These are phyloP conservation scores for Dryobotodes eremita DNA, from an alignment of 2,888 invertebrate species.

Conservation along the genomic window DNA sequence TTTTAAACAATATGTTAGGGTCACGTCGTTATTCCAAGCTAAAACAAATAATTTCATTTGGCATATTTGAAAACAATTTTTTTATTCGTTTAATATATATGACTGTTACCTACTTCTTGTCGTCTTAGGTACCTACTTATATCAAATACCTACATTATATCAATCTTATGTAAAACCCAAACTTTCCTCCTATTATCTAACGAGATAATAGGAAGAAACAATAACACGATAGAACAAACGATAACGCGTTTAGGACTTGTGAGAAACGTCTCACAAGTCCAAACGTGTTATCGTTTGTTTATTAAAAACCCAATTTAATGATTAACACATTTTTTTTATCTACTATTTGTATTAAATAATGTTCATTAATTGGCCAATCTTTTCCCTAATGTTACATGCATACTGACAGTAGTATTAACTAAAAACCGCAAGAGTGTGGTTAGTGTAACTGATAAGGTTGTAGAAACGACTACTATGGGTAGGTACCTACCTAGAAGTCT, in stretches of 20 bases:
- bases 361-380: not conserved
- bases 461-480: not conserved
- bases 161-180: not conserved
- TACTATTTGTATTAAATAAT: not conserved
- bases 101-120: not conserved
- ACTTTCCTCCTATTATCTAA: not conserved
- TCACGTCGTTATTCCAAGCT: not conserved
- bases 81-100: not conserved
- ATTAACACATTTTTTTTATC: not conserved
- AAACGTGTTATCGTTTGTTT: not conserved
- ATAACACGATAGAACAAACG: too few relatives aligned
- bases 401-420: not conserved
- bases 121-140: not conserved
- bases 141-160: not conserved
- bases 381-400: not conserved
- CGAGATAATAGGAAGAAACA: too few relatives aligned
- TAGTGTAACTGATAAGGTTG: not conserved
- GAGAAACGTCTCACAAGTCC: not conserved
- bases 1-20: not conserved
- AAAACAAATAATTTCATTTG: not conserved
- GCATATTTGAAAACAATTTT: conserved; percentile 5
- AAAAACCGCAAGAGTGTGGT: conserved; percentile 8
- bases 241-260: not conserved
- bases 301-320: not conserved
- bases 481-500: not conserved